Evolutionary conservation across 2,888 invertebrate species (phyloP), one percentile per base, ranked within the genome.

Genomic region (Eupithecia subfuscata): DNA sequence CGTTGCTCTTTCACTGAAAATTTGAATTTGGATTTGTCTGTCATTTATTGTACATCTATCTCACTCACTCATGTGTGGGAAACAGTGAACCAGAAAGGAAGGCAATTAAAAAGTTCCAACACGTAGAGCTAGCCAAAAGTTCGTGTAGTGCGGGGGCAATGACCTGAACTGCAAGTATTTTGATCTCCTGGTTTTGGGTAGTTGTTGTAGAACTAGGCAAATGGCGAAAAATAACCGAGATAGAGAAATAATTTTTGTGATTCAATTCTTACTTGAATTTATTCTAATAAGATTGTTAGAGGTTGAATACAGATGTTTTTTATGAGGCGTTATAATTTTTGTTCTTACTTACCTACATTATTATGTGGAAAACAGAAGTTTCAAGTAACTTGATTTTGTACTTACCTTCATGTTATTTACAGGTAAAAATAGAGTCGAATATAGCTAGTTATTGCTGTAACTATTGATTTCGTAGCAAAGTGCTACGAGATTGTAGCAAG

Each of bases 121-220:
- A 92, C 92, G 92, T 92, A 91, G 89, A 89, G 88, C 90, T 92
- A 90, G 91, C 90, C 88, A 91, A 92, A 92, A 92, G 81, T 84
- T 82, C 76, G 75, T 83, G 85, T 86, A 87, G 88, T 90, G 86
- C 85, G 85, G 82, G 80, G 37, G 81, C 85, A 82, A 75, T 83
- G 89, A 88, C 87, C 89, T 81, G 77, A 81, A 86, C 78, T 90
- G 91, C 90, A 90, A 88, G 86, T 77, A 79, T 80, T 81, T 82
- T 83, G 68, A 73, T 80, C 80, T 79, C 73, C 74, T 68, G 56
- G 11, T 70, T n/a, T 64, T 40, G 56, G 37, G 43, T 63, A 64
- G 48, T 37, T 7, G n/a, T 68, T 52, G 30, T 69, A 75, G 22
- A 64, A 64, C 52, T 40, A 48, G 73, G 8, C 69, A 64, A 74